phyloP scores from a whole-genome alignment of 2,113 vertebrate genomes.

The Dasyprocta punctata region DNA sequence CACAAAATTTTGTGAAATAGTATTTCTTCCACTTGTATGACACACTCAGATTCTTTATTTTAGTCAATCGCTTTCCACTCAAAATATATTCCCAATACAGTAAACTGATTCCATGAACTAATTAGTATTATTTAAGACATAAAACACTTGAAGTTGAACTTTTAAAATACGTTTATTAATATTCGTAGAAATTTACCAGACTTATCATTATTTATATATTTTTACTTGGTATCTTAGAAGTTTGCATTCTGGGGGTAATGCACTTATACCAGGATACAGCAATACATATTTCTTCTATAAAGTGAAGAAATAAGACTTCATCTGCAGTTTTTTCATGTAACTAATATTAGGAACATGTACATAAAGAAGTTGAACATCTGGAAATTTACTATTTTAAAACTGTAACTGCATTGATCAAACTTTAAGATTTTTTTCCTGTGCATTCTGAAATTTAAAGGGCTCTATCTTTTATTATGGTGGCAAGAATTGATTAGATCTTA shows the following conservation, averaged over 20 bases:
- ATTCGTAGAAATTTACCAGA: not conserved
- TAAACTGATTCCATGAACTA: not conserved
- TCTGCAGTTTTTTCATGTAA: not conserved
- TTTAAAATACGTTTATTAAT: not conserved
- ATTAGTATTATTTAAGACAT: not conserved
- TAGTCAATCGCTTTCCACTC: not conserved
- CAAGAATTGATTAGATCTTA: not conserved
- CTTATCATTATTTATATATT: not conserved
- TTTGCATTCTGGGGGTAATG: not conserved
- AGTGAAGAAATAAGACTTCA: not conserved
- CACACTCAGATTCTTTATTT: not conserved
- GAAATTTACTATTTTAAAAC: not conserved
- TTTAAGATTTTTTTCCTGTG: not conserved
- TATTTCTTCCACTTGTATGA: not conserved
- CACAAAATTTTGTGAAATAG: not conserved
- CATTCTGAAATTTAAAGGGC: not conserved
- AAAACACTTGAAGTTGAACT: not conserved
- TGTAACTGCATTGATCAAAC: not conserved
- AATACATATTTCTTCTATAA: not conserved
- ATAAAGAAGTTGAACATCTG: not conserved
- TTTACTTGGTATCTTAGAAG: not conserved
- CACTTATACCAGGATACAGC: not conserved
- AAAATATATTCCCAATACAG: not conserved
- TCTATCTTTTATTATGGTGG: not conserved
- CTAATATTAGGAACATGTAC: not conserved